Evolutionary conservation across 2,888 invertebrate genomes (phyloP).

Genomic region (Synergus laeviventris): DNA sequence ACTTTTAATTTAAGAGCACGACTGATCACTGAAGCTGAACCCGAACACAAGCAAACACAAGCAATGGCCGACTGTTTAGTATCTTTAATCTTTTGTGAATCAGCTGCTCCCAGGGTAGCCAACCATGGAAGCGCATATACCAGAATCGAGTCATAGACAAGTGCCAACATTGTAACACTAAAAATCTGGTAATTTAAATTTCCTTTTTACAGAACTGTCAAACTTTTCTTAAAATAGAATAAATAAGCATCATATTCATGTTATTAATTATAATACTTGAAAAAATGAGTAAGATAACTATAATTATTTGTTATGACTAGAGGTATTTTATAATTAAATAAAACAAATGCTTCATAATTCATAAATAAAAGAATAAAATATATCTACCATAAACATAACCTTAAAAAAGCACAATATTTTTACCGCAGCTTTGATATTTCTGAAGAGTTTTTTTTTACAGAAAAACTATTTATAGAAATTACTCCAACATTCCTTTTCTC

Average conservation of each 20-base stretch:
- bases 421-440: not conserved
- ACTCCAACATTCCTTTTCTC: not conserved
- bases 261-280: not conserved
- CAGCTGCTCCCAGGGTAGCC: slow-evolving; percentile 5
- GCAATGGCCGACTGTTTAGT: not conserved
- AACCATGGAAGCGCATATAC: no score
- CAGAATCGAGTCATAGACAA: not conserved
- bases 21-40: no score
- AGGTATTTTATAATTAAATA: not conserved
- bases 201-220: not conserved
- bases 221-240: not conserved
- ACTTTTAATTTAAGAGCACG: not conserved
- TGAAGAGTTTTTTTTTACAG: slow-evolving; percentile 16
- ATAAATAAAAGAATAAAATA: no score
- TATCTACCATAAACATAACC: not conserved
- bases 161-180: not conserved
- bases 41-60: slow-evolving; percentile 15
- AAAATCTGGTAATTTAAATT: not conserved
- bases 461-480: slow-evolving; percentile 16
- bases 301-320: not conserved
- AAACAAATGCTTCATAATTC: not conserved
- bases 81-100: not conserved
- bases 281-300: not conserved
- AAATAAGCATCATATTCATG: not conserved
- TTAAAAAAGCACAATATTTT: not conserved